Base-by-base conservation (phyloP, 2,113 vertebrate species). In the Paramormyrops kingsleyae region DNA sequence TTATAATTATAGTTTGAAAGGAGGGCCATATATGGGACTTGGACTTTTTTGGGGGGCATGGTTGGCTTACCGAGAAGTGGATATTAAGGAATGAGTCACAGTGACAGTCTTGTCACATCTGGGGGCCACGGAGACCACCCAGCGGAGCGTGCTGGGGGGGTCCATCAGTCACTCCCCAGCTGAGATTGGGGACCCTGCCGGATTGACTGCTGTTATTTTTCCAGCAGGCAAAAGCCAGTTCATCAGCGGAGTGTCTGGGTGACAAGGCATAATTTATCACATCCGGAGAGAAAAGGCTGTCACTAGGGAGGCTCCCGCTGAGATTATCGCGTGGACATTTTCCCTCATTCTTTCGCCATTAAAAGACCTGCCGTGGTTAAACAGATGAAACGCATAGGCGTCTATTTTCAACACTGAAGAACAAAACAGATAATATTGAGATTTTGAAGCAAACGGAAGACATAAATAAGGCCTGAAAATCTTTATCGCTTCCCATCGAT, bases 211-310 rank as follows among this genome's bases (percentile, higher is more conserved):
- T 27, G 46, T 87, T 27, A 31, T 52, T n/a, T 87, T 19, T 50
- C 47, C 83, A 49, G 44, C 44, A 50, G 47, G 47, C 24, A 50
- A 31, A 50, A 50, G 46, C n/a, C 44, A n/a, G 84, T 52, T 49
- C n/a, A 50, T 50, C 46, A 4, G 46, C 1, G 83, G 83, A 44
- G 42, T 4, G 44, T 9, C 12, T 35, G n/a, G 27, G 66, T 74
- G 66, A 80, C 74, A 80, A 42, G 74, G 83, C 35, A 19, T 80
- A 49, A 50, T 87, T 52, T 87, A 53, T 87, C 85, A 87, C 49
- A 35, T 49, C 84, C 24, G 1, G 47, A 87, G 49, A 52, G 27
- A 52, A 87, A 35, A 46, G 83, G 44, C 19, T n/a, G 39, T 47
- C 44, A 1, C 50, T 6, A 9, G 49, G n/a, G 15, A 17, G 15